These are phyloP conservation scores for Bradypus variegatus DNA, from an alignment of 2,797 vertebrate species.

Conservation along the genomic window DNA sequence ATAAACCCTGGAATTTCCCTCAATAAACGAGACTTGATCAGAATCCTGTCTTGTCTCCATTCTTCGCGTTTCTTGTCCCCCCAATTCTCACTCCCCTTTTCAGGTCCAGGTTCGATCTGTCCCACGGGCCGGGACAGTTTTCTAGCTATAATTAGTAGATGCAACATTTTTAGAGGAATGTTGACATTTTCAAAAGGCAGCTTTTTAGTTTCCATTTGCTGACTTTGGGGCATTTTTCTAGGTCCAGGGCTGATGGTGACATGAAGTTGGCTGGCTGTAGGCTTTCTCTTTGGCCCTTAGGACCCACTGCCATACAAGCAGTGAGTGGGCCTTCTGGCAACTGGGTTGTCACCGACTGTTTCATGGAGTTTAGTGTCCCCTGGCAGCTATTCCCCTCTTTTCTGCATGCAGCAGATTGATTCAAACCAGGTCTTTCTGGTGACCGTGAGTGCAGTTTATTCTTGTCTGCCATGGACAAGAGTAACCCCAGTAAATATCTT, in stretches of 20 bases:
- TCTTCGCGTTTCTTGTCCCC: no score
- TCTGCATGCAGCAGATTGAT: background rate
- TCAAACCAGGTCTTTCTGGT: background rate
- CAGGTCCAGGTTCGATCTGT: no score
- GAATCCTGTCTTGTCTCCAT: no score
- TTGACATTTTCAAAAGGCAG: background rate
- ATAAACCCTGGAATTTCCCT: no score
- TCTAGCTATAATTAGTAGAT: background rate
- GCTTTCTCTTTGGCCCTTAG: no score
- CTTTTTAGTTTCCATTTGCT: background rate
- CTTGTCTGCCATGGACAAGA: no score
- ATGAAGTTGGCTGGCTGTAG: background rate
- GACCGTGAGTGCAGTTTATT: background rate
- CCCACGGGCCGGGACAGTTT: no score
- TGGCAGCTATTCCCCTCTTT: background rate
- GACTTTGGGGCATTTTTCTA: background rate
- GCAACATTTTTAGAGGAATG: background rate
- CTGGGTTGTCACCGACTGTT: background rate
- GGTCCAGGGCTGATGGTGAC: background rate
- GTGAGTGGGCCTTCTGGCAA: background rate
- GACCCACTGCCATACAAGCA: background rate
- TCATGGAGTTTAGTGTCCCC: background rate
- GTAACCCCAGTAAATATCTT: background rate
- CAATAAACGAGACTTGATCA: no score
- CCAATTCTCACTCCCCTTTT: no score